Percentiles rank a stretch among this genome's conserved stretches.
Evolutionary conservation across 2,113 vertebrate species (phyloP).

Genomic region (Gavia stellata): DNA sequence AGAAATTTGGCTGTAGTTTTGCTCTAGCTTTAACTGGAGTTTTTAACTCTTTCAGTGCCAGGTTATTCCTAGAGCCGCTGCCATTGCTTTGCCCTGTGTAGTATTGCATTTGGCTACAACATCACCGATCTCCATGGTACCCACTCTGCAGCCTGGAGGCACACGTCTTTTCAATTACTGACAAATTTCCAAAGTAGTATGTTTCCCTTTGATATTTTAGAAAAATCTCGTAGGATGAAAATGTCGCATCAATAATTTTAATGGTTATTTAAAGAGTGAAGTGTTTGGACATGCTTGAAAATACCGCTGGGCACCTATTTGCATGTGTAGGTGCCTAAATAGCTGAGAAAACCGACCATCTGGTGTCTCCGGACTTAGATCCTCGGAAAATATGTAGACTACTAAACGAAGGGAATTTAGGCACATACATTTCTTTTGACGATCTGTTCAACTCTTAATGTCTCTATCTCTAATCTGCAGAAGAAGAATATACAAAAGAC

Average conservation of each 20-base stretch:
- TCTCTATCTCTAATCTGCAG: not conserved
- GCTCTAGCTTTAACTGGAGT: not conserved
- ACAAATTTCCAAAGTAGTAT: not conserved
- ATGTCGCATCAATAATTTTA: not conserved
- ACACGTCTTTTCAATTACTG: not conserved
- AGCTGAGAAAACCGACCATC: conserved; percentile 45
- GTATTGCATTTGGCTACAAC: not conserved
- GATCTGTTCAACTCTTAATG: not conserved
- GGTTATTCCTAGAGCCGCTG: not conserved
- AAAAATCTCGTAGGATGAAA: not conserved
- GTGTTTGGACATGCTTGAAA: conserved; percentile 16
- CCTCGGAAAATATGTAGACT: not conserved
- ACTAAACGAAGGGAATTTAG: not conserved
- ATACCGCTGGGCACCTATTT: conserved; percentile 17
- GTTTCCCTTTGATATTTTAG: not conserved
- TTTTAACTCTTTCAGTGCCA: not conserved
- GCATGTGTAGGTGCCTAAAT: conserved; percentile 51
- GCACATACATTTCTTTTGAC: not conserved
- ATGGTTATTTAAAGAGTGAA: not conserved
- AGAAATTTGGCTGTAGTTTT: not conserved
- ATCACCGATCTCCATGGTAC: not conserved
- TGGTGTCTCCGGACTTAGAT: conserved; percentile 22
- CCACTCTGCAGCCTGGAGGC: not conserved
- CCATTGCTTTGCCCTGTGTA: not conserved
- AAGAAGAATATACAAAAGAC: not conserved